Percentiles rank a stretch among this genome's conserved stretches.
Conservation (phyloP, 2,113 vertebrate species). For the Columba livia region DNA sequence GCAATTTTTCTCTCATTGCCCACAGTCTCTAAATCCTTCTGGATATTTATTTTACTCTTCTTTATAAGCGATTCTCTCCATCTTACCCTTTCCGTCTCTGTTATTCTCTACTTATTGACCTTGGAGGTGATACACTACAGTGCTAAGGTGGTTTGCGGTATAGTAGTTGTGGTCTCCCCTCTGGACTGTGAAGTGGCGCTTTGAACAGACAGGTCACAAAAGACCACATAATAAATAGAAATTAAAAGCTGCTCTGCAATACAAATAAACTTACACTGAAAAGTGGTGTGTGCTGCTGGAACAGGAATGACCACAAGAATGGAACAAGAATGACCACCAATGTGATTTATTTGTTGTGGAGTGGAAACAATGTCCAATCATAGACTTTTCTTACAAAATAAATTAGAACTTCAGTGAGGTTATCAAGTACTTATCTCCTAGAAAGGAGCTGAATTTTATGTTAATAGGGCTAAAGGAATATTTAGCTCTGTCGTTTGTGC, state of each 20-base stretch:
- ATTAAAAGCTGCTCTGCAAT: neutral
- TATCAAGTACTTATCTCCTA: constrained; percentile 27
- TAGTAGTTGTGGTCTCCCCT: constrained; percentile 6
- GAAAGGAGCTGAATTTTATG: constrained; percentile 16
- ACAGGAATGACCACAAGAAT: neutral
- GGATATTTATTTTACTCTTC: neutral
- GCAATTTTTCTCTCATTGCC: neutral
- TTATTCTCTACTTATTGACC: neutral
- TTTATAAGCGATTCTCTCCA: neutral
- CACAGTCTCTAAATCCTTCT: neutral
- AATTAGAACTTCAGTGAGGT: constrained; percentile 19
- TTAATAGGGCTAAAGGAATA: constrained; percentile 28
- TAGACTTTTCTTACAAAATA: constrained; percentile 46
- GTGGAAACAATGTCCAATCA: constrained; percentile 21
- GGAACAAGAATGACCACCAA: neutral
- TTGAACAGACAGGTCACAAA: neutral
- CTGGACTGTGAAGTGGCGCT: neutral
- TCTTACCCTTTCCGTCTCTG: neutral
- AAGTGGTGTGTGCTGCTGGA: neutral
- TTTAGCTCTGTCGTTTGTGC: neutral
- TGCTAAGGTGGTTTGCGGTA: constrained; percentile 12
- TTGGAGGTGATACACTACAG: neutral
- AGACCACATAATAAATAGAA: constrained; percentile 13
- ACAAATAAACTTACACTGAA: neutral
- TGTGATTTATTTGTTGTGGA: neutral